phyloP scores from a whole-genome alignment of 1,140 invertebrate genomes.

The Holotrichia oblita region DNA sequence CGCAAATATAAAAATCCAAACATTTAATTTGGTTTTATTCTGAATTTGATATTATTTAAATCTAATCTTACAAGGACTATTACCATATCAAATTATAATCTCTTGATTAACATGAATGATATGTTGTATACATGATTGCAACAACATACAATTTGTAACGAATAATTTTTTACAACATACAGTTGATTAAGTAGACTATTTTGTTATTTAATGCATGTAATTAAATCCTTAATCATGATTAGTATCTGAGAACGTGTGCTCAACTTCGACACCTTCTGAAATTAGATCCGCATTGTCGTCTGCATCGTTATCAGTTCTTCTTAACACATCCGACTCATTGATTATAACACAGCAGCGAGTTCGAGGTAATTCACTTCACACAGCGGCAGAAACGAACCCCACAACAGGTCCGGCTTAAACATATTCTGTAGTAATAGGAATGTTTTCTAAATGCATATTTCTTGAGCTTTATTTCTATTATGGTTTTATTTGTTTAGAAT shows the following conservation, averaged over 20 bases:
- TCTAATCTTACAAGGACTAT: too few species aligned
- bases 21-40: too few species aligned
- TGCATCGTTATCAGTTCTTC: slow-evolving; percentile 33
- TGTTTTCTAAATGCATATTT: too few species aligned
- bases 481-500: too few species aligned
- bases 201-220: background rate
- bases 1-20: too few species aligned
- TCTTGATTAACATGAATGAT: too few species aligned
- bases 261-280: slow-evolving; percentile 8
- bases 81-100: too few species aligned
- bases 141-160: background rate
- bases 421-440: background rate
- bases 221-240: slow-evolving; percentile 21
- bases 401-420: background rate
- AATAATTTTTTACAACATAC: background rate
- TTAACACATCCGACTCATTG: slow-evolving; percentile 5
- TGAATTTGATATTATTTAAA: too few species aligned
- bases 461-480: too few species aligned
- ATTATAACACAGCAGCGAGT: slow-evolving; percentile 4
- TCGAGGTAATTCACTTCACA: slow-evolving; percentile 6
- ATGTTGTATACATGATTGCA: too few species aligned
- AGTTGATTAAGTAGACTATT: background rate
- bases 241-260: background rate
- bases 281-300: slow-evolving; percentile 31
- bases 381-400: slow-evolving; percentile 17